A percentile compares a stretch with the other conserved stretches of the same genome.
These are phyloP conservation scores for Phasia obesa DNA, from an alignment of 2,888 invertebrate species.

Conservation along the genomic window DNA sequence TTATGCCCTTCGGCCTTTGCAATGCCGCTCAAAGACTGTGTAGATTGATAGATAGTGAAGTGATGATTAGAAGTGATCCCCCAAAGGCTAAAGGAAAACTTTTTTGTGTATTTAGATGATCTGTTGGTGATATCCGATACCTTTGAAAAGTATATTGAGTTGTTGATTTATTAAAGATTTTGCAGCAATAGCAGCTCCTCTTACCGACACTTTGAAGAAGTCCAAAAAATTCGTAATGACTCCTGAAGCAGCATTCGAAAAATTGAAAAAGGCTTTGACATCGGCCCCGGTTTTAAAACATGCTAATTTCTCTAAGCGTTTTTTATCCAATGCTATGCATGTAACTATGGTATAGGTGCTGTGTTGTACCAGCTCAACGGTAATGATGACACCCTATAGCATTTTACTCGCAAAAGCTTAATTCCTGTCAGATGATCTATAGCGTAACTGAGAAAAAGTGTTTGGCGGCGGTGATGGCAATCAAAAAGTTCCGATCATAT, in stretches of 20 bases:
- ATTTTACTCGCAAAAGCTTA: constrained; percentile 26
- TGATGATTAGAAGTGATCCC: background rate
- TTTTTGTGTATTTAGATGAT: background rate
- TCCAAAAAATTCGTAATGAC: background rate
- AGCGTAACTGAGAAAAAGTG: constrained; percentile 59
- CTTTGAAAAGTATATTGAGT: background rate
- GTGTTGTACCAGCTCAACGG: constrained; percentile 50
- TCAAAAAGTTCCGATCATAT: constrained; percentile 55
- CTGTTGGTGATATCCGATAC: background rate
- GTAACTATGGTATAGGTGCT: constrained; percentile 22
- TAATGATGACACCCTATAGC: constrained; percentile 27
- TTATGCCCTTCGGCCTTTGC: constrained; percentile 3
- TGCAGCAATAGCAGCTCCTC: background rate
- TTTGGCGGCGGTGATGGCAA: constrained; percentile 33
- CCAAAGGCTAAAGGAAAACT: background rate
- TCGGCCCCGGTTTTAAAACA: constrained; percentile 8
- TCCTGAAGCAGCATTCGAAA: constrained; percentile 1
- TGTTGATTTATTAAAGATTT: background rate
- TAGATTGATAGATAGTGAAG: background rate
- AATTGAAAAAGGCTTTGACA: constrained; percentile 1
- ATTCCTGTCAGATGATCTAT: constrained; percentile 30
- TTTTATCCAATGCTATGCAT: constrained; percentile 66
- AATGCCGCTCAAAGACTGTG: constrained; percentile 1
- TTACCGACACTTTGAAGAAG: background rate
- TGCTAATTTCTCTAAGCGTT: constrained; percentile 20